Percentiles rank a stretch among this genome's conserved stretches.
Conservation (phyloP, 2,113 vertebrate species). For the Pitta sordida region DNA sequence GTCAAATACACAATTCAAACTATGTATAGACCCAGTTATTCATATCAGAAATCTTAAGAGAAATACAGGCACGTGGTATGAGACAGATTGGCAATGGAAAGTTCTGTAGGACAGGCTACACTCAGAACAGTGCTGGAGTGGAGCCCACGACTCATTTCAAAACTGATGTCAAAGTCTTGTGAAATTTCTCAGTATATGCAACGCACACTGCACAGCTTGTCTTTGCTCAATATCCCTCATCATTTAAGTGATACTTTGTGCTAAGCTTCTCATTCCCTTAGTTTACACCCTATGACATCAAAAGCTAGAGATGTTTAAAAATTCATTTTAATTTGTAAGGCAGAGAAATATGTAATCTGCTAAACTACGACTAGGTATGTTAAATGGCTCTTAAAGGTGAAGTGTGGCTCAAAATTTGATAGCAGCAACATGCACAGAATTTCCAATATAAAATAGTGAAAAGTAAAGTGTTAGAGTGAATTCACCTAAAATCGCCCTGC, state of each 20-base stretch:
- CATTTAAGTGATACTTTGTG: neutral
- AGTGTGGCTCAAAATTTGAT: neutral
- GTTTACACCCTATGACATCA: conserved; percentile 25
- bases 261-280: neutral
- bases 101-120: neutral
- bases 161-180: neutral
- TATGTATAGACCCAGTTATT: neutral
- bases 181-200: neutral
- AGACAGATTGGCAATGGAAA: neutral
- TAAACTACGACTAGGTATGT: neutral
- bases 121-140: neutral
- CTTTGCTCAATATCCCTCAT: neutral
- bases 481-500: neutral
- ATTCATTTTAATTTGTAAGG: neutral
- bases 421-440: neutral
- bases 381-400: neutral
- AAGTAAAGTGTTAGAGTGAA: neutral
- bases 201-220: neutral
- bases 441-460: neutral
- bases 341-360: neutral
- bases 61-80: neutral
- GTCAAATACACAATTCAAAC: neutral
- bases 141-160: neutral
- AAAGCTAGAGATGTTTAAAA: neutral
- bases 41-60: neutral